Evolutionary conservation across 1,140 invertebrate species (phyloP), one percentile per base, ranked within the genome.

Genomic region (Sinella curviseta): DNA sequence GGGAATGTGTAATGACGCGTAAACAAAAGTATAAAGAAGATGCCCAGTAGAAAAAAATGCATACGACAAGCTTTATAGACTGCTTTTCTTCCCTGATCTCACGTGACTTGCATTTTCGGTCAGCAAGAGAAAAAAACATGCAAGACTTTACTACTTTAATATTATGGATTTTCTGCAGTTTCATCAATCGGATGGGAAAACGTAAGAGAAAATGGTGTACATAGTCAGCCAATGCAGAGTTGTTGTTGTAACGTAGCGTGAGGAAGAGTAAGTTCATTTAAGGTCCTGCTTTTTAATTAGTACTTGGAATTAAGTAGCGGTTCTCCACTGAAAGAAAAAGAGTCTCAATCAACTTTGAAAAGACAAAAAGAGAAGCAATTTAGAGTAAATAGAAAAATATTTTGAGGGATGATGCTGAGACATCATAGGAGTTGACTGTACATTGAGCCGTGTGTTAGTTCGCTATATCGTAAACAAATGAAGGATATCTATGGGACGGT

Each of bases 211-310:
- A 24, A 33, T 12, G 39, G 20, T 12, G 8, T 48, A 12, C 39
- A 20, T 48, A 48, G 20, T 48, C 8, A 48, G 20, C 8, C 39
- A 48, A 48, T 8, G 8, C 20, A 48, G 39, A 20, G 8, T 48
- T 48, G 8, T 20, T 48, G 8, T 8, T 48, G 39, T 20, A 48
- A 12, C 20, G 39, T 48, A 48, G 39, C 20, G 8, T 70, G 14
- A 33, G 30, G 31, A 4, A 70, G 31, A 70, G 3, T 33, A 30
- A 70, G 31, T 70, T 70, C 65, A 70, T 33, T 31, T 1, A 70
- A 33, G 65, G 65, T 70, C 65, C 30, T 70, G 14, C 12, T 70
- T 70, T 70, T 70, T 70, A 70, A 70, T 70, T 70, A 70, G 28
- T 70, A 70, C 30, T 70, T 3, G n/a, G 65, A 31, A 70, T 70